phyloP scores from a whole-genome alignment of 2,888 invertebrate species.

The Strigamia transsilvanica region DNA sequence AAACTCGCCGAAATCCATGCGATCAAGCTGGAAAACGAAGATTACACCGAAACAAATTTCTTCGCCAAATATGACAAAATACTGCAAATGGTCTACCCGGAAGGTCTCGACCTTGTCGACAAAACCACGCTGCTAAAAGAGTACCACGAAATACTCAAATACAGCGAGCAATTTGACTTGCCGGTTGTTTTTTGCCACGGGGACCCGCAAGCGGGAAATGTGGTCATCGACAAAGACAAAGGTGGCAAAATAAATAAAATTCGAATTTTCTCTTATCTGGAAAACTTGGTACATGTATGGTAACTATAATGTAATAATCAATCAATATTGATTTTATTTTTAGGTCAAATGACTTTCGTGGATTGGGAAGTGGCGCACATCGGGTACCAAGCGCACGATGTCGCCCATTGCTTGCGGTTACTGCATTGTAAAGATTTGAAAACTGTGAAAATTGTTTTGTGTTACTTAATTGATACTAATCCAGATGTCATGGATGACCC shows the following conservation, averaged over 20 bases:
- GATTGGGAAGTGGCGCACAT: not conserved
- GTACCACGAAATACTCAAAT: not conserved
- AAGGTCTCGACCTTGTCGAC: not conserved
- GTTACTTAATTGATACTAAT: not conserved
- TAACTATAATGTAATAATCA: too few species aligned
- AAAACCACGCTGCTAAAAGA: not conserved
- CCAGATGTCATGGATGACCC: not conserved
- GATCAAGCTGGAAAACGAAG: not conserved
- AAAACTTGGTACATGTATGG: too few species aligned
- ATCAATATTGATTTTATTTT: not conserved
- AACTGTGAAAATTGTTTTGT: too few species aligned
- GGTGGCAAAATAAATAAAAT: not conserved
- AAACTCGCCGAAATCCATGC: conserved; percentile 6
- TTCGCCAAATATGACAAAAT: not conserved
- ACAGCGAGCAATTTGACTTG: not conserved
- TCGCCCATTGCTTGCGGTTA: not conserved
- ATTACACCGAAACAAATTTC: not conserved
- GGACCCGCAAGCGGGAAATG: not conserved
- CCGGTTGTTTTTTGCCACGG: not conserved
- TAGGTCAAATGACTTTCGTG: not conserved
- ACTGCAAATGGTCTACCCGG: not conserved
- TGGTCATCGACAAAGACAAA: not conserved
- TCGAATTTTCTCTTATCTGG: too few species aligned
- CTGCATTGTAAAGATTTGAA: not conserved
- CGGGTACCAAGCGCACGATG: not conserved